Evolutionary conservation across 30 jellyfish, hydroid and myxozoan genomes (phyloP).

Genomic region (Pseudorhiza aurosa): DNA sequence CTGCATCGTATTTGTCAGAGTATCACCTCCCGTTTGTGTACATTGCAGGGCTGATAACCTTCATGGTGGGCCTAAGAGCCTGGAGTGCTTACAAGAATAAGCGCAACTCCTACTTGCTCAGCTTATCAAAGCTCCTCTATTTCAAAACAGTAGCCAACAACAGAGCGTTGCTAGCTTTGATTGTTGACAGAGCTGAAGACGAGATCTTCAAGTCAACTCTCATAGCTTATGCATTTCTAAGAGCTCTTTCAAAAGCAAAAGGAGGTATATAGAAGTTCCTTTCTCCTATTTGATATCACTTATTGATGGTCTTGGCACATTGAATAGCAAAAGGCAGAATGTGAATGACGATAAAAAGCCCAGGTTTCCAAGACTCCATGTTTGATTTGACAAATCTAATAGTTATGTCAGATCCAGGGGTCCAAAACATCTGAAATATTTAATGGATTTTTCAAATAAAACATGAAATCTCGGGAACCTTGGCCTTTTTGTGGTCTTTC

Average conservation of each 20-base stretch:
- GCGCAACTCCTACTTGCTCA: slow-evolving; percentile 75
- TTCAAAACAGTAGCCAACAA: slow-evolving; percentile 88
- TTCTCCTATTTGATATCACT: no score
- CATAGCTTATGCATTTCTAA: slow-evolving; percentile 66
- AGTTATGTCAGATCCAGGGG: no score
- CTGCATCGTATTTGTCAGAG: slow-evolving; percentile 52
- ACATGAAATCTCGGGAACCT: no score
- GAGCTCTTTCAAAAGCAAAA: neutral
- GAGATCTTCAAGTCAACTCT: slow-evolving; percentile 85
- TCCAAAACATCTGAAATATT: no score
- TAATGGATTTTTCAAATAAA: no score
- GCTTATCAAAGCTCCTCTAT: slow-evolving; percentile 67
- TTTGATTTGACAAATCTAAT: no score
- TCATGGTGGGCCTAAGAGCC: slow-evolving; percentile 73
- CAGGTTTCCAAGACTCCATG: no score
- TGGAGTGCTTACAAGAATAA: slow-evolving; percentile 92
- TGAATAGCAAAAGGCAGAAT: no score
- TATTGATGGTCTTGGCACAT: no score
- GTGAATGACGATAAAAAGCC: no score
- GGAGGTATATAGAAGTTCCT: no score
- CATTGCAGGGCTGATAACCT: slow-evolving; percentile 71
- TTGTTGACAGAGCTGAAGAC: slow-evolving; percentile 91
- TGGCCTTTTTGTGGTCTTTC: no score
- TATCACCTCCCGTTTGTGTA: slow-evolving; percentile 55
- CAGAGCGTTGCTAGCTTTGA: slow-evolving; percentile 81